Conservation (phyloP, 2,888 invertebrate genomes). For the Meandrusa payeni region DNA sequence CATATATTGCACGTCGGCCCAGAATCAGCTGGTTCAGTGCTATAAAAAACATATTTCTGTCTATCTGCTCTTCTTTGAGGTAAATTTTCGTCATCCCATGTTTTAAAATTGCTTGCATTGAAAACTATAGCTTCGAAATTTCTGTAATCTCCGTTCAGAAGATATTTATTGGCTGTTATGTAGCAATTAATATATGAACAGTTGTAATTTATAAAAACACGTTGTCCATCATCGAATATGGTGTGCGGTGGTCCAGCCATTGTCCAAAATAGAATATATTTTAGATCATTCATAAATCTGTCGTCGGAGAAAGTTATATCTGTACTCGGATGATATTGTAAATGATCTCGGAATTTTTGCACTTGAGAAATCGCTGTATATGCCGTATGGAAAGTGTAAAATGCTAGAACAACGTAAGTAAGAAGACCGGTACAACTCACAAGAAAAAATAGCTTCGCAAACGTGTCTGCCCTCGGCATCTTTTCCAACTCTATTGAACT, state of each 20-base stretch:
- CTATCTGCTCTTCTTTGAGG: conserved; percentile 42
- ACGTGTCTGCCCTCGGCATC: conserved; percentile 38
- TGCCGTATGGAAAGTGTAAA: conserved; percentile 56
- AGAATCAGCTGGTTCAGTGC: conserved; percentile 45
- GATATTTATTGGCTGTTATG: conserved; percentile 47
- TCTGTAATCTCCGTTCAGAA: conserved; percentile 40
- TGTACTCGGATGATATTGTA: conserved; percentile 23
- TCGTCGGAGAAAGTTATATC: conserved; percentile 19
- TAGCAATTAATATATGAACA: conserved; percentile 57
- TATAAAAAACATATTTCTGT: conserved; percentile 63
- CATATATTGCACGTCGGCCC: conserved; percentile 48
- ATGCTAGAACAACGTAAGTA: conserved; percentile 51
- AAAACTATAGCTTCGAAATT: conserved; percentile 62
- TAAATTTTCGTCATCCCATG: conserved; percentile 34
- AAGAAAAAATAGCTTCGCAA: conserved; percentile 61
- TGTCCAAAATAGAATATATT: conserved; percentile 57
- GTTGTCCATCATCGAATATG: conserved; percentile 40
- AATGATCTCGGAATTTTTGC: conserved; percentile 30
- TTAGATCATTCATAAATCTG: conserved; percentile 37
- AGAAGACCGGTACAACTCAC: conserved; percentile 53
- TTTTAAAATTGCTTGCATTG: conserved; percentile 39
- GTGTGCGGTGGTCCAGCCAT: conserved; percentile 27
- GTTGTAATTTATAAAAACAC: conserved; percentile 41
- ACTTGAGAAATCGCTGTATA: conserved; percentile 37
- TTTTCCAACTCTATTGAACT: no score